phyloP scores from a whole-genome alignment of 2,888 invertebrate species.

The Sinohyriopsis cumingii region DNA sequence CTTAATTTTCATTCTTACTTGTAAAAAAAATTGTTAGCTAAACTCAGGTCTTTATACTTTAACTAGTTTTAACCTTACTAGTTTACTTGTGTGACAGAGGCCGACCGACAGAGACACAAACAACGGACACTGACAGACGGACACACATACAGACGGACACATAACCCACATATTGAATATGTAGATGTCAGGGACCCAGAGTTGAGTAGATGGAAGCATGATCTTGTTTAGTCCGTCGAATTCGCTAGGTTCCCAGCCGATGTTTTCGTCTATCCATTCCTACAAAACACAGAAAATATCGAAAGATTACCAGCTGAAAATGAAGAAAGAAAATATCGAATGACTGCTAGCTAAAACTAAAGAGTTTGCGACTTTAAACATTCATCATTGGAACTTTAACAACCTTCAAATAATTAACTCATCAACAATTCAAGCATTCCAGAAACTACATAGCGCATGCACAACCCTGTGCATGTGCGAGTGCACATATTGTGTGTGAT shows the following conservation, averaged over 20 bases:
- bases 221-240: slow-evolving; percentile 52
- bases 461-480: no score
- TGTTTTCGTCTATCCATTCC: slow-evolving; percentile 65
- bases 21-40: not conserved
- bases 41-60: not conserved
- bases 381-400: no score
- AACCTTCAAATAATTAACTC: no score
- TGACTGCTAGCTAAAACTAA: not conserved
- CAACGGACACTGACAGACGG: no score
- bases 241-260: slow-evolving; percentile 58
- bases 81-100: no score
- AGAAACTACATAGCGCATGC: no score
- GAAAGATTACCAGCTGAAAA: not conserved
- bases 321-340: not conserved
- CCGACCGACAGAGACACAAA: not conserved
- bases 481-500: no score
- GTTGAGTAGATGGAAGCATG: slow-evolving; percentile 57
- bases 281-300: slow-evolving; percentile 24
- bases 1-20: no score
- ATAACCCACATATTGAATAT: slow-evolving; percentile 66
- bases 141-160: no score
- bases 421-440: no score
- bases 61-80: not conserved
- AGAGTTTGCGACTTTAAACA: not conserved
- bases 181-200: slow-evolving; percentile 70